Base-by-base conservation (phyloP, 2,797 vertebrate genomes). In the Phyllotis vaccarum region DNA sequence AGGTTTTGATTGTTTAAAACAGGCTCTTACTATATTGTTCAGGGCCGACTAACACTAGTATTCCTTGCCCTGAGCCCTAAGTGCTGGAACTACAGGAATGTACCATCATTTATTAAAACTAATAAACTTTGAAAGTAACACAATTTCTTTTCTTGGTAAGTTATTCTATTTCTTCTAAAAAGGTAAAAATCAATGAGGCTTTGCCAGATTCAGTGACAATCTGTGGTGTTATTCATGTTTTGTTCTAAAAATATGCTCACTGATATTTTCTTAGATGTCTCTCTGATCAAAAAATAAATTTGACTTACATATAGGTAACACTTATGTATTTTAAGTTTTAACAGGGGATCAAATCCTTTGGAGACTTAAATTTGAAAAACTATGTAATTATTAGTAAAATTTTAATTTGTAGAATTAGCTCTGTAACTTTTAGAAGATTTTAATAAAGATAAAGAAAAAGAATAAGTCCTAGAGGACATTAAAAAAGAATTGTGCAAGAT, bases 121-220 rank as follows among this genome's bases (percentile, higher is more conserved):
- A 78, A 58, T 54, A 4, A 83, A 79, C 86, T 91, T 70, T 78
- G 76, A 92, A 34, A 90, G n/a, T 34, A 87, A 94, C 31, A 66
- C 88, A 96, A 64, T 72, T 89, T 89, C 31, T 93, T 64, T 72
- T 46, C 46, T 96, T 9, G 27, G 6, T 82, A 64, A 93, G 16
- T 93, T 82, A 82, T 21, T n/a, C 46, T 60, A 11, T 60, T 76
- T 89, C n/a, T 34, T 9, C 9, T 56, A 75, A 37, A 58, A 4
- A 93, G 34, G 79, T 78, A 86, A 96, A 96, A 93, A 93, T 83
- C 83, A 93, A 58, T 40, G 46, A 96, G 16, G 29, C 1, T 81
- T 66, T 94, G 40, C 10, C 52, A 56, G 11, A 95, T 54, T 81
- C 62, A 75, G 12, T 43, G 75, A 93, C 66, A 49, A 34, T 43